Evolutionary conservation across 2,888 invertebrate species (phyloP).

Genomic region (Thymelicus acteon): DNA sequence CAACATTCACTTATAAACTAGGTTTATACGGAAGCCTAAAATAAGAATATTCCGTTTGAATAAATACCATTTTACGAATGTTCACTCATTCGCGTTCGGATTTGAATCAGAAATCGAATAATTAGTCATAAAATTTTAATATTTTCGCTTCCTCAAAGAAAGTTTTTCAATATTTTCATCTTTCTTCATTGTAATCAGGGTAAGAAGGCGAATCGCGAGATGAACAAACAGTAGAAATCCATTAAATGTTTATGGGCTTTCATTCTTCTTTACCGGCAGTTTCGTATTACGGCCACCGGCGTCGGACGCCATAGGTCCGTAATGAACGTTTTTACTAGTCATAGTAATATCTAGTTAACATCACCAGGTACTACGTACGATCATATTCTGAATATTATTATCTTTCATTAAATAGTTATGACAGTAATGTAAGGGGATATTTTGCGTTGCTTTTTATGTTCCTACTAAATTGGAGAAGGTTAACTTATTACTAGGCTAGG

Average conservation of each 20-base stretch:
- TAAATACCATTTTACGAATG: not conserved
- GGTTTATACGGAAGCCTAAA: not conserved
- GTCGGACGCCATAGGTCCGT: constrained; percentile 8
- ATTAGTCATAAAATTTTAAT: constrained; percentile 32
- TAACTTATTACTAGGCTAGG: too few relatives aligned
- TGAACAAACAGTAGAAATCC: constrained; percentile 49
- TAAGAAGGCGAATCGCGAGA: constrained; percentile 39
- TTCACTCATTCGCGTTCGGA: constrained; percentile 2
- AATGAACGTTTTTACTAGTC: constrained; percentile 26
- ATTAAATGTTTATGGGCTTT: constrained; percentile 54
- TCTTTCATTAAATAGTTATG: constrained; percentile 11
- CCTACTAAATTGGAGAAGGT: not conserved
- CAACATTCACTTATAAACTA: not conserved
- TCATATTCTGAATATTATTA: constrained; percentile 16
- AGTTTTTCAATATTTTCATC: constrained; percentile 30
- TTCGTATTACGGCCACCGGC: constrained; percentile 32
- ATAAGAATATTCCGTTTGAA: constrained; percentile 2
- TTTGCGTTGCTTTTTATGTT: not conserved
- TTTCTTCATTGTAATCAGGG: constrained; percentile 47
- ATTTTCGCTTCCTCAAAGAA: constrained; percentile 18
- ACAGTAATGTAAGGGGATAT: not conserved
- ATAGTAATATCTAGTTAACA: constrained; percentile 8
- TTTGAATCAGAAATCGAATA: constrained; percentile 20
- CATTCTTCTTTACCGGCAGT: constrained; percentile 39
- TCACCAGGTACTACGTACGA: constrained; percentile 5